phyloP scores from a whole-genome alignment of 2,888 invertebrate genomes.

The Meghimatium bilineatum region DNA sequence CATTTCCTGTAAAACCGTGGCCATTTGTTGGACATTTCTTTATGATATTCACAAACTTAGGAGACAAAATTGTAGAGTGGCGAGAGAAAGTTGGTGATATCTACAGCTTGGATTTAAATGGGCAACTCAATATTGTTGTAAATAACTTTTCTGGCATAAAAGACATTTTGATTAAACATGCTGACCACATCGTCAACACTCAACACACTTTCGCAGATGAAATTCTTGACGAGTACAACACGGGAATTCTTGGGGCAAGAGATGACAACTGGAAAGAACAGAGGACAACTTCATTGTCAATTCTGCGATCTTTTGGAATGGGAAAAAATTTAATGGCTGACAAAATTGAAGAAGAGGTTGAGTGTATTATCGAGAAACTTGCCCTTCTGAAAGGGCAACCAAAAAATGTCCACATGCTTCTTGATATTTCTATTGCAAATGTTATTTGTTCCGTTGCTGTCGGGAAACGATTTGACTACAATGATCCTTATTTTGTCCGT shows the following conservation, averaged over 20 bases:
- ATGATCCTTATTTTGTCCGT: slow-evolving; percentile 19
- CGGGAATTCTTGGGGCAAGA: slow-evolving; percentile 4
- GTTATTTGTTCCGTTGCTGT: slow-evolving; percentile 20
- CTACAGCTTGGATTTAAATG: slow-evolving; percentile 9
- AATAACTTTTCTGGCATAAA: slow-evolving; percentile 7
- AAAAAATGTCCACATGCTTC: background rate
- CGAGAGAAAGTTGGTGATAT: slow-evolving; percentile 22
- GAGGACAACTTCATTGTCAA: slow-evolving; percentile 27
- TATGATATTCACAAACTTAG: background rate
- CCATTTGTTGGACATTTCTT: slow-evolving; percentile 29
- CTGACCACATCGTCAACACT: slow-evolving; percentile 15
- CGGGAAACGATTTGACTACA: slow-evolving; percentile 30
- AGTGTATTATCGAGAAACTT: background rate
- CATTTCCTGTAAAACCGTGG: slow-evolving; percentile 20
- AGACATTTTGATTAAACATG: slow-evolving; percentile 25
- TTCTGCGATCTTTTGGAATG: slow-evolving; percentile 43
- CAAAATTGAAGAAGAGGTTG: slow-evolving; percentile 40
- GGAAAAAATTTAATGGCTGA: slow-evolving; percentile 43
- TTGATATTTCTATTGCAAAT: background rate
- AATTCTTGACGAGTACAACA: background rate
- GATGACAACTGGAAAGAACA: slow-evolving; percentile 46
- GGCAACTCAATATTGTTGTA: background rate
- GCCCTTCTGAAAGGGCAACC: background rate
- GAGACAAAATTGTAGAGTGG: background rate
- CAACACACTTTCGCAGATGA: background rate